Evolutionary conservation across 2,888 invertebrate genomes (phyloP).

Genomic region (Sympetrum striolatum): DNA sequence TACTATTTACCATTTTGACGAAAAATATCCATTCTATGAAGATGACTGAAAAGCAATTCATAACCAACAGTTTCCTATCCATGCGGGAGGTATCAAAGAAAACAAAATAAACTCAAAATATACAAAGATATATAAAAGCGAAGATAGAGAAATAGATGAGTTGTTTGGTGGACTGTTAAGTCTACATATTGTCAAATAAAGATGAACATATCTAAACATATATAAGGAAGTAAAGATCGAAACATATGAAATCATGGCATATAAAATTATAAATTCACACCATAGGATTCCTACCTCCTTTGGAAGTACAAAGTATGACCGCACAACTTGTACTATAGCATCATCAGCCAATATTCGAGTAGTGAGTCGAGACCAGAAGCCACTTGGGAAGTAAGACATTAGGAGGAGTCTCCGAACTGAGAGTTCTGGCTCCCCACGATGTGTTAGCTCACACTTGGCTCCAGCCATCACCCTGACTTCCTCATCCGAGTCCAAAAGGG

Average conservation of each 20-base stretch:
- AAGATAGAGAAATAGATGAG: too few relatives aligned
- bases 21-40: too few relatives aligned
- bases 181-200: too few relatives aligned
- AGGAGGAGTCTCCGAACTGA: constrained; percentile 79
- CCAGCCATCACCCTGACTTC: neutral
- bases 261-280: too few relatives aligned
- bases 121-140: too few relatives aligned
- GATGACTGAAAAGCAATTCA: too few relatives aligned
- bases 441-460: constrained; percentile 58
- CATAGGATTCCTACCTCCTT: constrained; percentile 65
- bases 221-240: neutral
- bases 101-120: too few relatives aligned
- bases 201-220: neutral
- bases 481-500: constrained; percentile 4
- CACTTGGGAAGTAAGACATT: constrained; percentile 97
- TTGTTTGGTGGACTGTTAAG: too few relatives aligned
- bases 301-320: constrained; percentile 74
- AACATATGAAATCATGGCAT: neutral
- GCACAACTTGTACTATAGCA: constrained; percentile 78
- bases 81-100: too few relatives aligned
- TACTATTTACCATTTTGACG: too few relatives aligned
- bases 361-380: constrained; percentile 96
- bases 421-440: constrained; percentile 64
- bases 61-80: too few relatives aligned
- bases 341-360: constrained; percentile 92